Evolutionary conservation across 2,888 invertebrate species (phyloP).

Genomic region (Cancer borealis): DNA sequence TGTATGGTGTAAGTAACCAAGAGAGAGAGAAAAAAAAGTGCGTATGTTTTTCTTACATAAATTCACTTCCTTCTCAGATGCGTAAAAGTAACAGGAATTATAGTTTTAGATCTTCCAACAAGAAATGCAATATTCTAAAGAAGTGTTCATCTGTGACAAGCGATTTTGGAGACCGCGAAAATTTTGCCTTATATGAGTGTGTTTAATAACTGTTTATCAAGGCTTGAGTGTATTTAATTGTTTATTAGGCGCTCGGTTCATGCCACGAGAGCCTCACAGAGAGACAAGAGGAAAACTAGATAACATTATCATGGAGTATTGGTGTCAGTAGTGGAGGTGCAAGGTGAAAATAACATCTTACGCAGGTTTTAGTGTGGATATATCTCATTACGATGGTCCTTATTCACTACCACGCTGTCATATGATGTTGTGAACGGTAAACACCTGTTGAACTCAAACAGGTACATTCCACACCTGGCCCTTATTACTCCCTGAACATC

Average conservation of each 20-base stretch:
- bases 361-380: neutral
- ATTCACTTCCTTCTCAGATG: too few species aligned
- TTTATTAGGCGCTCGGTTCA: neutral
- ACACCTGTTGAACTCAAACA: neutral
- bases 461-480: neutral
- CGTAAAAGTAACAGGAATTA: too few species aligned
- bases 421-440: neutral
- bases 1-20: too few species aligned
- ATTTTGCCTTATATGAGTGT: too few species aligned
- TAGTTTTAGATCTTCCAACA: too few species aligned
- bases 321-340: neutral
- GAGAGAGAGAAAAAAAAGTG: too few species aligned
- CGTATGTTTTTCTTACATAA: too few species aligned
- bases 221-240: too few species aligned
- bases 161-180: too few species aligned
- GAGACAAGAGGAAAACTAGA: neutral
- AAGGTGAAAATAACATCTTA: neutral
- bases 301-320: neutral
- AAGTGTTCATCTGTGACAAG: too few species aligned
- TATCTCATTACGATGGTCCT: neutral
- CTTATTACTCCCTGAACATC: neutral
- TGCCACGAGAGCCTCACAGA: neutral
- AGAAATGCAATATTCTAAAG: too few species aligned
- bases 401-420: neutral
- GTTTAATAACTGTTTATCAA: too few species aligned